Evolutionary conservation across 1,140 invertebrate genomes (phyloP), one percentile per base, ranked within the genome.

Genomic region (Nymphalis io): DNA sequence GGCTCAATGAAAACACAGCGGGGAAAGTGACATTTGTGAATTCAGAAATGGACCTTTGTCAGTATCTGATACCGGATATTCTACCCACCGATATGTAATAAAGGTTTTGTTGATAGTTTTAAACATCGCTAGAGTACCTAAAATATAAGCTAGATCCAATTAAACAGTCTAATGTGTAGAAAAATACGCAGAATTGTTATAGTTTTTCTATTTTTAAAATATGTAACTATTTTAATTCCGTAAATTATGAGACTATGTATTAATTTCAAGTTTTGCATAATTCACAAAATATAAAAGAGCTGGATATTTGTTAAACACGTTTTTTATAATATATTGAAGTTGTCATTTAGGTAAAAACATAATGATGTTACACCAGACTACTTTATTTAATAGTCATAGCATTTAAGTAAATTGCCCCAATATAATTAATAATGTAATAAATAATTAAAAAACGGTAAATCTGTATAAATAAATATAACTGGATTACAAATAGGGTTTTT

Each of bases 21-120:
- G 93, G 93, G 39, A 96, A 96, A 92, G 95, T 96, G 3, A 92
- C 93, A 39, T 96, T 96, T 88, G 94, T 96, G 0, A 92, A 86
- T 78, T 93, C 93, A 44, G 95, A 96, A 80, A 91, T 93, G 79
- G 95, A 95, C 70, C 87, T 96, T 13, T 95, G 95, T 81, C 93
- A 94, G 73, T 95, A 95, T 85, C 82, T 96, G 68, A 95, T 95
- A 92, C 95, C 95, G 13, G 95, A 96, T 82, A 95, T 96, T 76
- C 89, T 96, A 74, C 95, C 95, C 59, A 93, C 92, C 21, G 93
- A 95, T 88, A 94, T 95, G 89, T 95, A 93, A 82, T 18, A 13
- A 21, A 66, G 21, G 33, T 60, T 33, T 8, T 33, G 27, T 33
- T 60, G 10, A 38, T 21, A 48, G 38, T 62, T 33, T 16, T 33